Conservation (phyloP, 2,888 invertebrate species). For the Trachelus stipa region DNA sequence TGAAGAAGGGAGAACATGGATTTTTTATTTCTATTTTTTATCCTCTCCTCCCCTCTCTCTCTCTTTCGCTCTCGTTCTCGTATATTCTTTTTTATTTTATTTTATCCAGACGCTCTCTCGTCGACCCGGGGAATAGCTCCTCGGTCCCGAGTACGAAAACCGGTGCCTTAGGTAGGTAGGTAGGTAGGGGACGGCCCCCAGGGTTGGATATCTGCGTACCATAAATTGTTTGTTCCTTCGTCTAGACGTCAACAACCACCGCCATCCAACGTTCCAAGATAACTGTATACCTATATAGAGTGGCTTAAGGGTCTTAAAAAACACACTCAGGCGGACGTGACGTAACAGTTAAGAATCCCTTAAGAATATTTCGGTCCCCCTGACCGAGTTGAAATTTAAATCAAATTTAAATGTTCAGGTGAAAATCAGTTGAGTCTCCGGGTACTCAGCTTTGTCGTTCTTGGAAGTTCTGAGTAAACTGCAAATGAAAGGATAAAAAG, state of each 20-base stretch:
- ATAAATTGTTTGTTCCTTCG: constrained; percentile 10
- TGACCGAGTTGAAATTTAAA: background rate
- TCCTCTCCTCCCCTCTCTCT: background rate
- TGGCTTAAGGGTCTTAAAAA: background rate
- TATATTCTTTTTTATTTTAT: background rate
- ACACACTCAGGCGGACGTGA: background rate
- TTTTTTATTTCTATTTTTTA: background rate
- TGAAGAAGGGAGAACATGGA: background rate
- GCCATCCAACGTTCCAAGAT: background rate
- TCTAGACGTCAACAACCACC: constrained; percentile 4
- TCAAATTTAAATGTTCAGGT: background rate
- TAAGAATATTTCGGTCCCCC: background rate
- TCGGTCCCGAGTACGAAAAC: background rate
- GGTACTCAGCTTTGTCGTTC: background rate
- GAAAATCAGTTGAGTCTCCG: background rate
- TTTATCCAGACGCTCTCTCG: background rate
- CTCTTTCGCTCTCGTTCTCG: background rate
- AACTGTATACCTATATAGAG: background rate
- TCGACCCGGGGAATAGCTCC: background rate
- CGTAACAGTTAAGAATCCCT: background rate
- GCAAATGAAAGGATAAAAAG: background rate
- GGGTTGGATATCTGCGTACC: background rate
- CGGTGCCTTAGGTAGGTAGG: background rate
- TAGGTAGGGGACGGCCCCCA: background rate
- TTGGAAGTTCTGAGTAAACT: background rate